Evolutionary conservation across 2,797 vertebrate genomes (phyloP).

Genomic region (Cuculus canorus): DNA sequence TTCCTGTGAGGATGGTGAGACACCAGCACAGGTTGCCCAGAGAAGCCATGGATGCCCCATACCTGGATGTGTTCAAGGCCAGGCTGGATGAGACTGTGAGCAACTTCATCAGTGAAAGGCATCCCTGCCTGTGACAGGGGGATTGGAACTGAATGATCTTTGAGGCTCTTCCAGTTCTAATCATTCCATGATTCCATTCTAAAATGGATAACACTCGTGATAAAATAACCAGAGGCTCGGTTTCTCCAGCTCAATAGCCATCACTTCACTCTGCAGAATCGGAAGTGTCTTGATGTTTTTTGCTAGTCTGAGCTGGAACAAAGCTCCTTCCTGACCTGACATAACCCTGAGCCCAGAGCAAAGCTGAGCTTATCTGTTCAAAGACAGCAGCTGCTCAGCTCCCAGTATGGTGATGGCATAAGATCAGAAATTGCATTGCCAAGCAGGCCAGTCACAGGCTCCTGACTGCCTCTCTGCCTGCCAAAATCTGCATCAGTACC

Average conservation of each 20-base stretch:
- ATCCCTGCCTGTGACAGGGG: no score
- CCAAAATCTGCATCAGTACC: not conserved
- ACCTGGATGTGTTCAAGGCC: no score
- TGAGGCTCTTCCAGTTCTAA: no score
- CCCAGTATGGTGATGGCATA: not conserved
- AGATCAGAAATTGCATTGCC: not conserved
- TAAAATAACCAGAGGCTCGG: not conserved
- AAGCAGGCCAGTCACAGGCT: fast-evolving
- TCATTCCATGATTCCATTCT: no score
- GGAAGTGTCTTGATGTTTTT: fast-evolving
- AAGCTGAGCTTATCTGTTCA: not conserved
- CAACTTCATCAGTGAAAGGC: no score
- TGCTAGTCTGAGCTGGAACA: not conserved
- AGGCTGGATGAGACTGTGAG: no score
- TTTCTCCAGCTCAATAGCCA: not conserved
- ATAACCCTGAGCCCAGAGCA: not conserved
- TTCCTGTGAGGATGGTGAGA: no score
- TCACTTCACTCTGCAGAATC: not conserved
- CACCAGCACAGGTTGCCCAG: no score
- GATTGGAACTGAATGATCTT: no score
- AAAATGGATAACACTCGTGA: not conserved
- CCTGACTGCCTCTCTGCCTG: not conserved
- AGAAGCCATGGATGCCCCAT: no score
- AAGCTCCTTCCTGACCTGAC: not conserved
- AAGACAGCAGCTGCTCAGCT: not conserved